phyloP scores from a whole-genome alignment of 1,140 invertebrate genomes.

The Drosophila sproati region DNA sequence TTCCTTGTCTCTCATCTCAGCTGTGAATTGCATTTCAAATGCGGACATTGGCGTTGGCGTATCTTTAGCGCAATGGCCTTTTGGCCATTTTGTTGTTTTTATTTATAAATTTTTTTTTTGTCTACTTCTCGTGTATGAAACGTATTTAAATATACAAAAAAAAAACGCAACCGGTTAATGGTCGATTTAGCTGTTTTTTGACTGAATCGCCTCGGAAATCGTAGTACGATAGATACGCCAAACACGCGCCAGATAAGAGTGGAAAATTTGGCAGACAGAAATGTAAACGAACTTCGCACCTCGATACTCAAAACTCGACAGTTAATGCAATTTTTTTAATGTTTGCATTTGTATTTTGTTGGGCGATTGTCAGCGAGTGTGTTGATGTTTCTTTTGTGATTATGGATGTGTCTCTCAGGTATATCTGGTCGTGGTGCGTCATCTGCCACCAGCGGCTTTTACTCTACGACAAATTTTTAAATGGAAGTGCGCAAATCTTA shows the following conservation, averaged over 20 bases:
- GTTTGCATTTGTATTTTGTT: too few species aligned
- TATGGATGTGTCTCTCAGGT: too few species aligned
- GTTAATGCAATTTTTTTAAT: too few species aligned
- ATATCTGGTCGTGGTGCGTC: constrained; percentile 20
- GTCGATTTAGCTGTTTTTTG: constrained; percentile 73
- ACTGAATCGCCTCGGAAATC: constrained; percentile 43
- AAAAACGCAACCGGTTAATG: constrained; percentile 67
- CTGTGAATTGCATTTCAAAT: constrained; percentile 14
- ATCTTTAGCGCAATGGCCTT: constrained; percentile 27
- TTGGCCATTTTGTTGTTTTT: constrained; percentile 12
- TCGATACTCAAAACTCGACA: neutral
- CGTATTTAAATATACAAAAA: neutral
- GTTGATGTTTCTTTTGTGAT: neutral
- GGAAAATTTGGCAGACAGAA: constrained; percentile 59
- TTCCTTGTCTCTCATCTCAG: too few species aligned
- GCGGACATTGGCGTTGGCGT: constrained; percentile 13
- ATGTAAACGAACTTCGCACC: constrained; percentile 6
- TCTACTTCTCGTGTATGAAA: neutral
- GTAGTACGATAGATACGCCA: constrained; percentile 3
- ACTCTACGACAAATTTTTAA: constrained; percentile 45
- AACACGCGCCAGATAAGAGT: constrained; percentile 66
- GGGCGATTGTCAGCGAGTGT: neutral
- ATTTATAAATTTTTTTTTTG: neutral
- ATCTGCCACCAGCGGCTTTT: constrained; percentile 29
- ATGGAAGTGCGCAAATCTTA: constrained; percentile 48